Base-by-base conservation (phyloP, 2,797 vertebrate genomes). In the Acomys russatus region DNA sequence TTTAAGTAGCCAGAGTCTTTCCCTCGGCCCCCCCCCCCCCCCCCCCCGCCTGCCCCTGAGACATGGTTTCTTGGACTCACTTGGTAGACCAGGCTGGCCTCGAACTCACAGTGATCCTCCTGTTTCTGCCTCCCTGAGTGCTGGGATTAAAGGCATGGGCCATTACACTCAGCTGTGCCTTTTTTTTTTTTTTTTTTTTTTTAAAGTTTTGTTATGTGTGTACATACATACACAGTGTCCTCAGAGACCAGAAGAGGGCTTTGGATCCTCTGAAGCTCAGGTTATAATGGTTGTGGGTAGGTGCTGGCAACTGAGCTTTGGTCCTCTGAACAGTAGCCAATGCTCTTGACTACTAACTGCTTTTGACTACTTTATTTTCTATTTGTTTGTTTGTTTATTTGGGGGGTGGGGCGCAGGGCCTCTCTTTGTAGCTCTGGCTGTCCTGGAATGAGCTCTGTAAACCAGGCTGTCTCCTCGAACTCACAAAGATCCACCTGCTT, bases 1-100 rank as follows among this genome's bases (percentile, higher is more conserved):
- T 90, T 94, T 90, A 82, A 89, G 83, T 85, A 91, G 38, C 66
- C 35, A 71, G 56, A 56, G 54, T 56, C 54, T 56, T 14, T 56
- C 56, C 44, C 44, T 44, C 44, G 44, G n/a, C n/a, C n/a, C n/a
- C n/a, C n/a, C n/a, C n/a, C 44, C 44, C 3, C 44, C 4, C 44
- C 44, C 44, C 44, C 44, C 44, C 3, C 44, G 4, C 44, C 44
- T 4, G 44, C 44, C 44, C 44, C 44, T 4, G 4, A 44, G 44
- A 44, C 44, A 44, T 44, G 44, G 44, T 44, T 44, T 44, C 44
- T 44, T 59, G 56, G 56, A 59, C 56, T 59, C 18, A 17, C 18
- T 59, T 59, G 15, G 12, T 59, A 15, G 14, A 59, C 56, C 12
- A 59, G 56, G 56, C 56, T 59, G 56, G 14, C 56, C 56, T 59